phyloP scores from a whole-genome alignment of 2,113 vertebrate genomes.

The Scortum barcoo region DNA sequence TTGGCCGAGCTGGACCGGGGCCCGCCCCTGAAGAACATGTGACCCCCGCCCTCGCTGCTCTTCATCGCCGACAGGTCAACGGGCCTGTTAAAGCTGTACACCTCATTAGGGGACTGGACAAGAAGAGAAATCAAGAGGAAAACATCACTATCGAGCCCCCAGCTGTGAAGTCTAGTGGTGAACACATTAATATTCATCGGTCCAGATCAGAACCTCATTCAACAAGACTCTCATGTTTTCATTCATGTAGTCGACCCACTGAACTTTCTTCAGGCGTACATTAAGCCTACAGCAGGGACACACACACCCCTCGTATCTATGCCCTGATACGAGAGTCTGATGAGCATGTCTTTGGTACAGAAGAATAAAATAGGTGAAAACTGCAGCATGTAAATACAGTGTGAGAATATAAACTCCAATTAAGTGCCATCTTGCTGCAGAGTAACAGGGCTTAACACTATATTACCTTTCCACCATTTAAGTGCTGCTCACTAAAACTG shows the following conservation, averaged over 20 bases:
- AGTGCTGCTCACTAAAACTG: not conserved
- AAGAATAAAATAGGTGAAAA: not conserved
- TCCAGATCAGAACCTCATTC: not conserved
- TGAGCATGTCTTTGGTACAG: not conserved
- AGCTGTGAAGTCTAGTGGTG: not conserved
- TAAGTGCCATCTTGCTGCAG: not conserved
- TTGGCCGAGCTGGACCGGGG: conserved; percentile 80
- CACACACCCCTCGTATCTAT: not conserved
- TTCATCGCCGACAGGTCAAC: conserved; percentile 78
- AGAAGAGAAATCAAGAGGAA: conserved; percentile 2
- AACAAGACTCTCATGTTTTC: not conserved
- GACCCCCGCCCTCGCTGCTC: conserved; percentile 57
- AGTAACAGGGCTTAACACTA: not conserved
- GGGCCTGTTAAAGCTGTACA: conserved; percentile 91
- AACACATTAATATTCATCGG: not conserved
- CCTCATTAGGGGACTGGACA: conserved; percentile 92
- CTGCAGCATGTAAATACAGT: not conserved
- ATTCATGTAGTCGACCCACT: not conserved
- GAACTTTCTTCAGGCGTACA: not conserved
- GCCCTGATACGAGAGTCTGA: not conserved
- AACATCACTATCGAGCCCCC: not conserved
- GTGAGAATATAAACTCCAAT: not conserved
- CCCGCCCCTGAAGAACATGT: conserved; percentile 84
- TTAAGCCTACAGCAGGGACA: not conserved
- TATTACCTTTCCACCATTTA: not conserved